These are phyloP conservation scores for Rhabdomys pumilio DNA, from an alignment of 2,797 vertebrate species.

Conservation along the genomic window DNA sequence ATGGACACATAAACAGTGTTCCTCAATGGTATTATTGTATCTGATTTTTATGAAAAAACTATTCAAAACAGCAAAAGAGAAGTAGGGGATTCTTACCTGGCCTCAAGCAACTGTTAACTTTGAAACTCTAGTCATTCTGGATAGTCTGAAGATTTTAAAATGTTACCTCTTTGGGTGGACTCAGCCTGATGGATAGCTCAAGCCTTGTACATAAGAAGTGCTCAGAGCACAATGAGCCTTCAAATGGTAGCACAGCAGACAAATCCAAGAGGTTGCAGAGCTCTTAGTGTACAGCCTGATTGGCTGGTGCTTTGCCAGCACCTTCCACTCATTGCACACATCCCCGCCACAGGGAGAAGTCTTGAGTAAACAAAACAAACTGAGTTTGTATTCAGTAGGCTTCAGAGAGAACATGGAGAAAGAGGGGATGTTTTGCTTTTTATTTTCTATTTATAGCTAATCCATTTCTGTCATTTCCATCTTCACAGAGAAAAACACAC, in stretches of 20 bases:
- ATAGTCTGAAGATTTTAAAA: background rate
- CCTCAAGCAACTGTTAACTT: background rate
- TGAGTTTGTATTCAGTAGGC: background rate
- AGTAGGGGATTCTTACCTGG: background rate
- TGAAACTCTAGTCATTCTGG: background rate
- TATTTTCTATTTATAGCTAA: background rate
- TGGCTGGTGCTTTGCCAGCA: background rate
- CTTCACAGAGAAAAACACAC: conserved; percentile 48
- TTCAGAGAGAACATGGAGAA: conserved; percentile 21
- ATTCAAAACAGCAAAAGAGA: conserved; percentile 50
- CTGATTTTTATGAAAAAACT: conserved; percentile 12
- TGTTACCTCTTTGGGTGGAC: background rate
- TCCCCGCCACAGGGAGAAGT: background rate
- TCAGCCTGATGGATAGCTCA: background rate
- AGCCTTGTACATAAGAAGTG: background rate
- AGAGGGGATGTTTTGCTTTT: background rate
- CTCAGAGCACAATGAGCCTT: background rate
- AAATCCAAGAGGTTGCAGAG: background rate
- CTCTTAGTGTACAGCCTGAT: background rate
- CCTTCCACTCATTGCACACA: background rate
- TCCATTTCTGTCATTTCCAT: background rate
- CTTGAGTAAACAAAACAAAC: background rate
- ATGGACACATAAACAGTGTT: conserved; percentile 4
- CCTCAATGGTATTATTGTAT: conserved; percentile 50
- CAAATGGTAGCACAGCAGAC: background rate